Conservation (phyloP, 2,113 vertebrate species). For the Myotis brandtii region DNA sequence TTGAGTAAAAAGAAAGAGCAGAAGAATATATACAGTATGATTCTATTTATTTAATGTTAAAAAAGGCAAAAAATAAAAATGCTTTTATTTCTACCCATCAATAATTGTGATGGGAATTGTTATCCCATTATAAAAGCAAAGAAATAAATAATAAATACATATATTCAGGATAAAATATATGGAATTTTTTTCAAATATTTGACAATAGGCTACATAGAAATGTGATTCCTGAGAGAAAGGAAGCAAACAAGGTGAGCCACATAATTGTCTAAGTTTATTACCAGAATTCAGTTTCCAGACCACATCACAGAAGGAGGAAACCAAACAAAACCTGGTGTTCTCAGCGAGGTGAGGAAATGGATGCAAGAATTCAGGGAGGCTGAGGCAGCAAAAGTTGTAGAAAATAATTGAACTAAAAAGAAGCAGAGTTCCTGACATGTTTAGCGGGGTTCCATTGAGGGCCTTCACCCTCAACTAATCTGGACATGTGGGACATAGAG, state of each 20-base stretch:
- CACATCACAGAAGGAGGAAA: not conserved
- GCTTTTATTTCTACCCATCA: not conserved
- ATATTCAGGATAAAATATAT: not conserved
- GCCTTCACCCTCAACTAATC: not conserved
- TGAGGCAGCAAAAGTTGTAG: not conserved
- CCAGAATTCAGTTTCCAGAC: not conserved
- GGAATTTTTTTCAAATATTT: not conserved
- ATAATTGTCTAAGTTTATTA: not conserved
- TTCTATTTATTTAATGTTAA: not conserved
- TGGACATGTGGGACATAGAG: not conserved
- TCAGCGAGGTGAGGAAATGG: not conserved
- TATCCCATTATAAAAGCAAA: not conserved
- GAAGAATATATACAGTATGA: not conserved
- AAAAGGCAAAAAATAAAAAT: not conserved
- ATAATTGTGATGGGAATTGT: not conserved
- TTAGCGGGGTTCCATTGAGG: not conserved
- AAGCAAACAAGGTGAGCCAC: not conserved
- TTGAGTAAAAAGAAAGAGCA: not conserved
- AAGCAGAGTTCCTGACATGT: not conserved
- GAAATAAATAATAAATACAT: not conserved
- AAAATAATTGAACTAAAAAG: not conserved
- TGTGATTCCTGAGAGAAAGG: not conserved
- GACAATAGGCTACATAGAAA: not conserved
- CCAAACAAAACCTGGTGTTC: not conserved
- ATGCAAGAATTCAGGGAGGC: not conserved